Evolutionary conservation across 2,113 vertebrate genomes (phyloP), one percentile per base, ranked within the genome.

Genomic region (Uria lomvia): DNA sequence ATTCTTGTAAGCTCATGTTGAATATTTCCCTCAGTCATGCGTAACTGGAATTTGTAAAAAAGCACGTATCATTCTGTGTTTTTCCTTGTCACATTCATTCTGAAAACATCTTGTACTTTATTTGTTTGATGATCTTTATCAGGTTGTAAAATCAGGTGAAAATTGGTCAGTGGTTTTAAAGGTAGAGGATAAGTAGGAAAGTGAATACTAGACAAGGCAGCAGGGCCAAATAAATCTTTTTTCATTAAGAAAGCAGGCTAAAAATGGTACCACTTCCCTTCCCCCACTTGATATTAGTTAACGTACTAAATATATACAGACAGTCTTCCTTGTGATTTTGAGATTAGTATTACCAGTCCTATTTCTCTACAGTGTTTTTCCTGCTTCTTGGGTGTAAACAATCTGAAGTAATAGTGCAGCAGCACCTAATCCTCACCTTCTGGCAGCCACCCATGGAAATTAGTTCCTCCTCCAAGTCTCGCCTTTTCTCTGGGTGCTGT

Each of bases 221-320:
- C 9, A 49, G 68, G 38, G 40, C 32, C 55, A 68, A 89, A 77
- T 73, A 65, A 36, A 62, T 71, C 19, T 49, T 70, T n/a, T 63
- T 67, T 72, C 58, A 52, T 36, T 63, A 67, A 68, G 45, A 63
- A 87, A 91, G 36, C 43, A 52, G n/a, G 12, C 18, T 75, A 52
- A 85, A 84, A 91, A 11, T 50, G 11, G 42, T 70, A 23, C 21
- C 18, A 36, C 21, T 94, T 86, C 27, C 22, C 22, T 73, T 79
- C 55, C 40, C n/a, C 55, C 49, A 0, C n/a, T 72, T 0, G 0
- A 3, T 60, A 85, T 20, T 72, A 36, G 2, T 34, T 56, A 85
- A 63, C 29, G 45, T 27, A 8, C 36, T 42, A 23, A 40, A 26
- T 59, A 56, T 3, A 58, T 22, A 12, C 27, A 52, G 36, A 67